Conservation (phyloP, 2,113 vertebrate species). For the Piaya cayana region DNA sequence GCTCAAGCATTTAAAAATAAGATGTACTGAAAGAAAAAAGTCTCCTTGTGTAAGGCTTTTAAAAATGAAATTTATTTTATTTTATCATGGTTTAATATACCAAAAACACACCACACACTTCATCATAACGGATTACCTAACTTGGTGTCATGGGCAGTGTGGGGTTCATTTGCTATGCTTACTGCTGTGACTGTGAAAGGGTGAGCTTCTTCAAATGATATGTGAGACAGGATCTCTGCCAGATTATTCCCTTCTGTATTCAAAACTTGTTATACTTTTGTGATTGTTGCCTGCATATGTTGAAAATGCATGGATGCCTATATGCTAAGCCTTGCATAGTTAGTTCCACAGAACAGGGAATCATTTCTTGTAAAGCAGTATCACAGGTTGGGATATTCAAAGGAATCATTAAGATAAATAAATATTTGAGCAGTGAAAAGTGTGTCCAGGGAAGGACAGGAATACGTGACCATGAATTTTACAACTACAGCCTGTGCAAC, state of each 20-base stretch:
- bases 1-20: neutral
- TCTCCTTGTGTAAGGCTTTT: neutral
- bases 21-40: neutral
- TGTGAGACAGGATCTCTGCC: neutral
- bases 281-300: neutral
- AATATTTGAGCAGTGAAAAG: constrained; percentile 26
- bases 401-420: neutral
- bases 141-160: neutral
- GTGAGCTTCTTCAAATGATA: neutral
- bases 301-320: neutral
- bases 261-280: neutral
- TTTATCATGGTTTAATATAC: neutral
- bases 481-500: neutral
- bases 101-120: neutral
- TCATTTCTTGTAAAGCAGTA: neutral
- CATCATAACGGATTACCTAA: neutral
- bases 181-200: neutral
- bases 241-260: neutral
- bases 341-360: neutral
- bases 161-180: neutral
- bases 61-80: neutral
- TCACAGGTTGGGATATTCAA: neutral
- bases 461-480: neutral
- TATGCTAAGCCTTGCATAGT: neutral
- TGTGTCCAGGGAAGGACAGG: neutral